Percentiles rank a stretch among this genome's conserved stretches.
These are phyloP conservation scores for Phylloscopus trochilus DNA, from an alignment of 2,113 vertebrate species.

Conservation along the genomic window DNA sequence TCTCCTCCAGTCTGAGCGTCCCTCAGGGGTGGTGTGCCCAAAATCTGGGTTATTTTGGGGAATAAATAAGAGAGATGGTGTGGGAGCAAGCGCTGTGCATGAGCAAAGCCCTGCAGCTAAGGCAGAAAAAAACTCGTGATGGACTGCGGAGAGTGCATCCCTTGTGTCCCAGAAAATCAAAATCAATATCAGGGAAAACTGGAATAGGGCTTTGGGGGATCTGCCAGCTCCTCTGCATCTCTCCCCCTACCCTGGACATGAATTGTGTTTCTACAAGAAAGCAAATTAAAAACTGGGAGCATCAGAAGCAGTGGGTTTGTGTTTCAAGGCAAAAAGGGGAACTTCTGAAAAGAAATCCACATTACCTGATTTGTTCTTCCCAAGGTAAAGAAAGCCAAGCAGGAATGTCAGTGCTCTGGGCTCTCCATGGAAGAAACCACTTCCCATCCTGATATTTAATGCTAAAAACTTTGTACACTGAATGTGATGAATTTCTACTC, in stretches of 20 bases:
- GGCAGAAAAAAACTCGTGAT: neutral
- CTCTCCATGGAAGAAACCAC: slow-evolving; percentile 32
- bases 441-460: slow-evolving; percentile 10
- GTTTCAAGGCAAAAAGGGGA: neutral
- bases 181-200: neutral
- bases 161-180: neutral
- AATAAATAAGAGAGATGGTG: neutral
- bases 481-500: neutral
- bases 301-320: neutral
- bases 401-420: neutral
- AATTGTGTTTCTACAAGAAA: neutral
- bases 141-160: neutral
- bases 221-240: neutral
- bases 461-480: neutral
- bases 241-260: fast-evolving
- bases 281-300: neutral
- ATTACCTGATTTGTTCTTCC: slow-evolving; percentile 36
- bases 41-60: neutral
- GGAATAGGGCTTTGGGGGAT: neutral
- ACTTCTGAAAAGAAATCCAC: neutral
- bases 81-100: neutral
- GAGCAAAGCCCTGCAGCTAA: neutral
- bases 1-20: neutral
- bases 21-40: neutral
- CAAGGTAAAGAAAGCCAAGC: neutral